phyloP scores from a whole-genome alignment of 2,888 invertebrate species.

The Melieria omissa region DNA sequence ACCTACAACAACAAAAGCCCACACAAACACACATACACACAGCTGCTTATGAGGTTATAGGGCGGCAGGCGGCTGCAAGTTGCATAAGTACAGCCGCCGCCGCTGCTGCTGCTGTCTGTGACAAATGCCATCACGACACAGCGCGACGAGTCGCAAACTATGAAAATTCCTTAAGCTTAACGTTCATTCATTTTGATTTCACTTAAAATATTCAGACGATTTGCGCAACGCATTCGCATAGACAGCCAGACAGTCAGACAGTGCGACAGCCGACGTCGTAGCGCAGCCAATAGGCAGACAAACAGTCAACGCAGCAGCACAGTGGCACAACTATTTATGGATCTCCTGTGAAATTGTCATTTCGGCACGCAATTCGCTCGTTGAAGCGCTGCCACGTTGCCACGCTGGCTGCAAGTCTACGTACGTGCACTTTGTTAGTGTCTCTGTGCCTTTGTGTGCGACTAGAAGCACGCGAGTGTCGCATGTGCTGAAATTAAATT shows the following conservation, averaged over 20 bases:
- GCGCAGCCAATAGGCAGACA: too few relatives aligned
- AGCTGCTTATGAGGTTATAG: slow-evolving; percentile 12
- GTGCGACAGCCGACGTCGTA: neutral
- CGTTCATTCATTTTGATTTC: slow-evolving; percentile 35
- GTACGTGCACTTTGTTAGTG: neutral
- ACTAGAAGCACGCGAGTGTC: neutral
- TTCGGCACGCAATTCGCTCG: slow-evolving; percentile 18
- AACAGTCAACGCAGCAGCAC: too few relatives aligned
- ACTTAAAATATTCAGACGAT: slow-evolving; percentile 33
- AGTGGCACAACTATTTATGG: slow-evolving; percentile 22
- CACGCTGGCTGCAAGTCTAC: neutral
- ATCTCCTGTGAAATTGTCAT: slow-evolving; percentile 24
- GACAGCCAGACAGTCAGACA: slow-evolving; percentile 3
- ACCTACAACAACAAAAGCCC: neutral
- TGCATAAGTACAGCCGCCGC: neutral
- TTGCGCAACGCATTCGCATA: slow-evolving; percentile 17
- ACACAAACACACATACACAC: slow-evolving; percentile 22
- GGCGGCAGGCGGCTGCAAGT: neutral
- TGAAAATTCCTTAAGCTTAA: slow-evolving; percentile 25
- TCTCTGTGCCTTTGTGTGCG: neutral
- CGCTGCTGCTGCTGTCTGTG: slow-evolving; percentile 1
- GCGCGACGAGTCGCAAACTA: neutral
- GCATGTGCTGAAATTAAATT: slow-evolving; percentile 22
- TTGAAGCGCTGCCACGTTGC: neutral
- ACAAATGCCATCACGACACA: slow-evolving; percentile 2